Evolutionary conservation across 35 echinoderm and acorn worm species (phyloP).

Genomic region (Apostichopus californicus): DNA sequence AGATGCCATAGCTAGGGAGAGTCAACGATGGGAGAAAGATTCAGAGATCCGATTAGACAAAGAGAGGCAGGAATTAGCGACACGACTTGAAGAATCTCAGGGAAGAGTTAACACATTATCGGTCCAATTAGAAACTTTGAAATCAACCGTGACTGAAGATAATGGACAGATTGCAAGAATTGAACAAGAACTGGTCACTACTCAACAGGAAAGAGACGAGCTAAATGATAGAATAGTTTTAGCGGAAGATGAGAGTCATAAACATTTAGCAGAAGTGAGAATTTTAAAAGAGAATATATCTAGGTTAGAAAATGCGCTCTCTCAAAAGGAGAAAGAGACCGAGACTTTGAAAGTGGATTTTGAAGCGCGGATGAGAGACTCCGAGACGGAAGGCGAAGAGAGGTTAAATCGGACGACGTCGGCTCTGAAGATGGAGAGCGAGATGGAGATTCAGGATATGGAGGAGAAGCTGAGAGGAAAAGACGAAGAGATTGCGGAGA

Average conservation of each 20-base stretch:
- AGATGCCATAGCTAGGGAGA: background rate
- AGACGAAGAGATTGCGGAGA: slow-evolving; percentile 55
- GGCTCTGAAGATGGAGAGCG: slow-evolving; percentile 69
- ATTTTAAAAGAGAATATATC: slow-evolving; percentile 45
- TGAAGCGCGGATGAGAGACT: slow-evolving; percentile 5
- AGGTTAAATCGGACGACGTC: slow-evolving; percentile 55
- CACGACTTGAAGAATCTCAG: slow-evolving; percentile 27
- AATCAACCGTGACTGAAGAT: slow-evolving; percentile 8
- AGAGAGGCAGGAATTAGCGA: background rate
- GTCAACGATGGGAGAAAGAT: background rate
- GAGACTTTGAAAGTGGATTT: slow-evolving; percentile 51
- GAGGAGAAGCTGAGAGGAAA: slow-evolving; percentile 67
- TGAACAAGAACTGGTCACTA: background rate
- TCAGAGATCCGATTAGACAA: background rate
- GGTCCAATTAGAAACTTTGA: background rate
- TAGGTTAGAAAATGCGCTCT: slow-evolving; percentile 35
- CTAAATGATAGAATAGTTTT: background rate
- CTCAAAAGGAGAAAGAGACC: slow-evolving; percentile 59
- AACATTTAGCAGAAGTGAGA: slow-evolving; percentile 3
- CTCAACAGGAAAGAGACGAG: background rate
- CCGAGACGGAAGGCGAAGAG: slow-evolving; percentile 16
- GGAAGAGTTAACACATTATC: slow-evolving; percentile 15
- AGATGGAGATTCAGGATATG: slow-evolving; percentile 75
- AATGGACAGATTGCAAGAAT: background rate
- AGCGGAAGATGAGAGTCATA: background rate